Evolutionary conservation across 1,140 invertebrate species (phyloP).

Genomic region (Diprion similis): DNA sequence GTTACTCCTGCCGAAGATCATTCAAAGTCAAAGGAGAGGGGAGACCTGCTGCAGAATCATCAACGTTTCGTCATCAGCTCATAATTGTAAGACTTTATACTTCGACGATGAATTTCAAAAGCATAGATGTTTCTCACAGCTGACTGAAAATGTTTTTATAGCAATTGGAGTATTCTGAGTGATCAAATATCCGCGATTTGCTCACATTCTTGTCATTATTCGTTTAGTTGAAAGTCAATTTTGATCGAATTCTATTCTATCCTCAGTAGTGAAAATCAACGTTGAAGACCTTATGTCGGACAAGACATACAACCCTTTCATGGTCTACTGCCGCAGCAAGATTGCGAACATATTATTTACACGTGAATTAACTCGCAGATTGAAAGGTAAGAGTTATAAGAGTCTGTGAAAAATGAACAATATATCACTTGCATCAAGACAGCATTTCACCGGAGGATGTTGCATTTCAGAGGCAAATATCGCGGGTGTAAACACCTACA

Average conservation of each 20-base stretch:
- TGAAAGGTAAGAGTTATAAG: slow-evolving; percentile 59
- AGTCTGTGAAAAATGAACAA: too few species aligned
- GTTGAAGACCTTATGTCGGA: slow-evolving; percentile 75
- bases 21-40: slow-evolving; percentile 40
- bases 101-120: too few species aligned
- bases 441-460: too few species aligned
- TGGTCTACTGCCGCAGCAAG: slow-evolving; percentile 76
- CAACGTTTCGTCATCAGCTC: slow-evolving; percentile 72
- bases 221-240: too few species aligned
- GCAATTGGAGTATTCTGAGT: too few species aligned
- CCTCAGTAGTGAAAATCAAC: slow-evolving; percentile 60
- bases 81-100: slow-evolving; percentile 57
- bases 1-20: slow-evolving; percentile 72
- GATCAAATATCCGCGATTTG: too few species aligned
- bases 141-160: too few species aligned
- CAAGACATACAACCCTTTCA: slow-evolving; percentile 66
- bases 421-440: too few species aligned
- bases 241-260: neutral
- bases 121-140: too few species aligned
- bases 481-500: slow-evolving; percentile 66
- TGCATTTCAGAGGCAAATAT: slow-evolving; percentile 23
- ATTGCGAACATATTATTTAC: slow-evolving; percentile 79
- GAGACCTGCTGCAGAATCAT: slow-evolving; percentile 70
- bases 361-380: slow-evolving; percentile 64
- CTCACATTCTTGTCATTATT: too few species aligned